These are phyloP conservation scores for Scyliorhinus canicula DNA, from an alignment of 2,797 vertebrate genomes.

Conservation along the genomic window DNA sequence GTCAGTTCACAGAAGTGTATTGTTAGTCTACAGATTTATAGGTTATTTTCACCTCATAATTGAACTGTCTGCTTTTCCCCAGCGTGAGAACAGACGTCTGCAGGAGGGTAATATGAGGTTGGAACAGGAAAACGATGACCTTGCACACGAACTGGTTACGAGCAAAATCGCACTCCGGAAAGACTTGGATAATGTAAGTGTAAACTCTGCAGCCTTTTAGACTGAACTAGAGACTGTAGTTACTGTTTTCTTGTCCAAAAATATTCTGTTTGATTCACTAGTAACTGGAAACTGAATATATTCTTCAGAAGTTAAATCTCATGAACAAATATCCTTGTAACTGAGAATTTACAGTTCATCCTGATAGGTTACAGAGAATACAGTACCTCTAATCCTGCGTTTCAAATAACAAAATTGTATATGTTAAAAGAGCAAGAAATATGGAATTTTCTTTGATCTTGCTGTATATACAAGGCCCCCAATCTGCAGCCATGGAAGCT, in stretches of 20 bases:
- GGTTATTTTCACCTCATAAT: background rate
- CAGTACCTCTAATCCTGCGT: no score
- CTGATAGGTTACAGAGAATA: background rate
- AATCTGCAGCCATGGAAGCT: background rate
- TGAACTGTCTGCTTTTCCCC: conserved; percentile 38
- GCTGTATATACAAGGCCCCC: background rate
- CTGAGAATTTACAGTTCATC: background rate
- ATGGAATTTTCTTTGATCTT: background rate
- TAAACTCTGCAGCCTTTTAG: background rate
- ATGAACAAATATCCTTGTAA: background rate
- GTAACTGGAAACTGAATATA: background rate
- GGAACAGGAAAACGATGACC: conserved; percentile 96
- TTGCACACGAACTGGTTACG: conserved; percentile 94
- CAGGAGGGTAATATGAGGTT: conserved; percentile 98
- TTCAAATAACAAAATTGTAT: background rate
- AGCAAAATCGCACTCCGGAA: conserved; percentile 96
- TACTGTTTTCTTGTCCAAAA: background rate
- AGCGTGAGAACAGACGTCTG: conserved; percentile 90
- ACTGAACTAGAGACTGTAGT: background rate
- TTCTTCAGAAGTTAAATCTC: conserved; percentile 1
- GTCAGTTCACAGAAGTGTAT: background rate
- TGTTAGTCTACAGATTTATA: background rate
- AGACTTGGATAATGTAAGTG: conserved; percentile 90
- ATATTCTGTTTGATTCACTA: background rate
- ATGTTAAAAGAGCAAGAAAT: background rate